Conservation (phyloP, 2,113 vertebrate species). For the Dipodomys ordii region DNA sequence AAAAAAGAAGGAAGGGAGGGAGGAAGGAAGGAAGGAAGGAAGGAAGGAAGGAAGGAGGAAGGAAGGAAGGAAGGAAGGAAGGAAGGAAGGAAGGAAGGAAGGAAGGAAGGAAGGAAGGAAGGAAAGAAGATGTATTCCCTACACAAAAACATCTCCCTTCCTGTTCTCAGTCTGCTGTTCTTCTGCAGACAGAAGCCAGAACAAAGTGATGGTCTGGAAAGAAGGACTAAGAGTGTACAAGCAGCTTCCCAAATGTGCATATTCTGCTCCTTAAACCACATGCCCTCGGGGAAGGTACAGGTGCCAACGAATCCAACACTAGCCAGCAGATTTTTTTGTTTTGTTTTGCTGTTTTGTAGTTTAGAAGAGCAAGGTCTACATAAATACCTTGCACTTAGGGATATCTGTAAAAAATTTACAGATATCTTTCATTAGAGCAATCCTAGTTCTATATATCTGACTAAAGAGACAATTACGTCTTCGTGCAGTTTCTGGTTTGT, state of each 20-base stretch:
- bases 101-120: neutral
- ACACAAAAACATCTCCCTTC: neutral
- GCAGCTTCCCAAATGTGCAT: neutral
- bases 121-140: neutral
- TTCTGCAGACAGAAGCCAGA: neutral
- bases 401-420: neutral
- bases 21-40: too few relatives aligned
- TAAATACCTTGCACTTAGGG: neutral
- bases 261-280: neutral
- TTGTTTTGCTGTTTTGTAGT: fast-evolving
- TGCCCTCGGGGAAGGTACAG: neutral
- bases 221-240: neutral
- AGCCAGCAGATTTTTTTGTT: neutral
- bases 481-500: neutral
- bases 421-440: neutral
- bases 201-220: neutral
- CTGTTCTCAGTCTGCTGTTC: neutral
- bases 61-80: too few relatives aligned
- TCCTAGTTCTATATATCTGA: too few relatives aligned
- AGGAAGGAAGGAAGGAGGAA: too few relatives aligned
- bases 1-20: too few relatives aligned
- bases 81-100: neutral
- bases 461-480: neutral
- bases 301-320: neutral
- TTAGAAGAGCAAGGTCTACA: neutral